Conservation (phyloP, 2,797 vertebrate genomes). For the Adelosebastes latens region DNA sequence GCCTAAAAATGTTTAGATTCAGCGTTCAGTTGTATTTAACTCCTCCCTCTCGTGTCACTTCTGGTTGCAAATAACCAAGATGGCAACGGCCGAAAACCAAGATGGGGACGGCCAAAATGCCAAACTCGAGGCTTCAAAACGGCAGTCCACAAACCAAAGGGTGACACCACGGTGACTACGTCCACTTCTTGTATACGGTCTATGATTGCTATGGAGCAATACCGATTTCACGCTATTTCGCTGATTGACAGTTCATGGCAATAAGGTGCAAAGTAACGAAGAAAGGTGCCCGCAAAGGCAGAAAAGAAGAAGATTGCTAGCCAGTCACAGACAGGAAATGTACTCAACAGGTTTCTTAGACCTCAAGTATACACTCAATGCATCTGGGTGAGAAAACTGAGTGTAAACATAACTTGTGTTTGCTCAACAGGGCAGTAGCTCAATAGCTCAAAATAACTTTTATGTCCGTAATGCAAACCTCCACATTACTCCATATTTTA, state of each 20-base stretch:
- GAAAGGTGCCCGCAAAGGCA: neutral
- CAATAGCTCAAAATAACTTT: neutral
- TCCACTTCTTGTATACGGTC: neutral
- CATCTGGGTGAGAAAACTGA: neutral
- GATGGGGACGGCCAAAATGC: no score
- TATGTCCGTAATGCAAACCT: neutral
- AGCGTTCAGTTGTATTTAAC: neutral
- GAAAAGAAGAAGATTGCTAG: neutral
- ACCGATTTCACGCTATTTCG: neutral
- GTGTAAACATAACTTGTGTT: neutral
- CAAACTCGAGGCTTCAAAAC: neutral
- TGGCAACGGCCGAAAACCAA: no score
- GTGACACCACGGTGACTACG: neutral
- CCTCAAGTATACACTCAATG: neutral
- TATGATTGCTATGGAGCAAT: neutral
- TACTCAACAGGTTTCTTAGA: no score
- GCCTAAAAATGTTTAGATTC: neutral
- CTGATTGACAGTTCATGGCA: neutral
- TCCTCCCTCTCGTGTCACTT: neutral
- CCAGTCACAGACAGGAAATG: neutral
- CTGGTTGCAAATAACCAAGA: neutral
- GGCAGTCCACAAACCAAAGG: neutral
- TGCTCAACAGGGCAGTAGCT: neutral
- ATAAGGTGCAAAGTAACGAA: neutral
- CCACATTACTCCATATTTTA: neutral